Conservation (phyloP, 2,888 invertebrate species). For the Lycia hirtaria region DNA sequence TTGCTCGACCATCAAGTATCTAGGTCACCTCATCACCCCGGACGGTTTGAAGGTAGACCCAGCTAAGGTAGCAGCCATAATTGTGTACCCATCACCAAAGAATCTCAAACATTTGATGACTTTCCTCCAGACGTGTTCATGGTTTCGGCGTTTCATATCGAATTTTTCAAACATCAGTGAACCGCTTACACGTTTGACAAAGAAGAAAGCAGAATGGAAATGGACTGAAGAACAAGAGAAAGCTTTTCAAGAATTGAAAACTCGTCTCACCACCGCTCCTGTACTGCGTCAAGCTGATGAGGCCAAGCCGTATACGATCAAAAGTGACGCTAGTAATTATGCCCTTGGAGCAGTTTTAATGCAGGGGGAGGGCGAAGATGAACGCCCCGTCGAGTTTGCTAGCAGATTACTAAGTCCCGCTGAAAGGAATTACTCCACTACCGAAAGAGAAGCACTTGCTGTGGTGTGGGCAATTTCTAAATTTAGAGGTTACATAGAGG, state of each 20-base stretch:
- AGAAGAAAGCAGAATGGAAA: neutral
- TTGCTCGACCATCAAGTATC: constrained; percentile 3
- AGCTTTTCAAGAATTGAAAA: neutral
- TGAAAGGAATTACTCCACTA: constrained; percentile 28
- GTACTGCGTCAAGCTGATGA: neutral
- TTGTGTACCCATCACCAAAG: neutral
- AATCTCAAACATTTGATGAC: neutral
- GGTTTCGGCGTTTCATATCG: neutral
- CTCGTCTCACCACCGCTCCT: neutral
- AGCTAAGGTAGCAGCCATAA: neutral
- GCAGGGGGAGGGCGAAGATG: no score
- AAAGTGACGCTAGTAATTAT: constrained; percentile 1
- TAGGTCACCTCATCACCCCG: neutral
- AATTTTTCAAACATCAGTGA: neutral
- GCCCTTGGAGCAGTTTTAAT: no score
- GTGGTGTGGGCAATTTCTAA: constrained; percentile 32
- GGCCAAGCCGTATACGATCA: neutral
- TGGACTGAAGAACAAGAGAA: constrained; percentile 3
- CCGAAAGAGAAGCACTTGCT: constrained; percentile 29
- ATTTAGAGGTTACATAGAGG: constrained; percentile 51
- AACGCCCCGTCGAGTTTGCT: constrained; percentile 36
- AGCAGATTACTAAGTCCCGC: constrained; percentile 28
- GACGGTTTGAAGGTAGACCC: neutral
- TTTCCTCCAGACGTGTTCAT: neutral
- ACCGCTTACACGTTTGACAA: neutral